Conservation (phyloP, 2,888 invertebrate genomes). For the Bombylius major region DNA sequence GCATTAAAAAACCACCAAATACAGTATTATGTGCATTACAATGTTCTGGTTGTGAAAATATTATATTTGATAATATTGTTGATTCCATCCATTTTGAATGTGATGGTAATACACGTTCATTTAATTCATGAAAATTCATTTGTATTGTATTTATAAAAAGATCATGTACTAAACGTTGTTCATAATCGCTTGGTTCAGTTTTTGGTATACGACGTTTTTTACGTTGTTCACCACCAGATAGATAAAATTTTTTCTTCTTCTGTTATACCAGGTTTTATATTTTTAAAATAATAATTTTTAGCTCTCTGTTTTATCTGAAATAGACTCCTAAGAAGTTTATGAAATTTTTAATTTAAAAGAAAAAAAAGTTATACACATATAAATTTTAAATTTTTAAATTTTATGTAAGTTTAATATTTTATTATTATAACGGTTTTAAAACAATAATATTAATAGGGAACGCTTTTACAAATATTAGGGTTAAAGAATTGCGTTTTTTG, state of each 20-base stretch:
- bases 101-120: constrained; percentile 41
- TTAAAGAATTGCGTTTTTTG: no score
- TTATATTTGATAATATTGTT: constrained; percentile 45
- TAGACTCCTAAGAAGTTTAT: no score
- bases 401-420: no score
- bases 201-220: constrained; percentile 41
- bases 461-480: no score
- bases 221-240: constrained; percentile 44
- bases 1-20: constrained; percentile 72
- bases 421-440: no score
- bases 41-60: constrained; percentile 50
- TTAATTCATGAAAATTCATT: constrained; percentile 38
- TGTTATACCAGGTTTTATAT: constrained; percentile 43
- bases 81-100: constrained; percentile 54
- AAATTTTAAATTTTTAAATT: no score
- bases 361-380: no score
- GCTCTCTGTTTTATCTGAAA: no score
- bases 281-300: no score
- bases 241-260: constrained; percentile 47
- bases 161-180: constrained; percentile 54
- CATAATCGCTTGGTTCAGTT: constrained; percentile 50
- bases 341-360: no score
- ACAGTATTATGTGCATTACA: constrained; percentile 61
- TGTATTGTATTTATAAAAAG: constrained; percentile 50
- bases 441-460: no score